Percentiles rank a stretch among this genome's conserved stretches.
Conservation (phyloP, 2,888 invertebrate species). For the Oegoconia quadripuncta region DNA sequence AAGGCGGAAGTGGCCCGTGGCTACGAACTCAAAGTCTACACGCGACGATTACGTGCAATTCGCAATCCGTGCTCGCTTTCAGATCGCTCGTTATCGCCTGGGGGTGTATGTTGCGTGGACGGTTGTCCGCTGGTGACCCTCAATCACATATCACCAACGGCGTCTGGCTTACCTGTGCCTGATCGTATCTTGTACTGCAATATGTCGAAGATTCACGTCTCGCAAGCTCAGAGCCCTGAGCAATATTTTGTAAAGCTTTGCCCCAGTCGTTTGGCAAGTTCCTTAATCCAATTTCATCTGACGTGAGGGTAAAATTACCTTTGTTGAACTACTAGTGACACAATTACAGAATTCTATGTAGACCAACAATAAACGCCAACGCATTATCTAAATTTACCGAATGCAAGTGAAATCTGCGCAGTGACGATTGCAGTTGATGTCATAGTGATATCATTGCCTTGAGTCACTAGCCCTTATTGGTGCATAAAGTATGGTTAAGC, state of each 20-base stretch:
- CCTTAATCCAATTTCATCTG: too few relatives aligned
- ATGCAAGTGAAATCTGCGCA: constrained; percentile 13
- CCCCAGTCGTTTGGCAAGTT: too few relatives aligned
- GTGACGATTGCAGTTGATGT: constrained; percentile 15
- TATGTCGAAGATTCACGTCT: too few relatives aligned
- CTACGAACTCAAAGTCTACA: constrained; percentile 27
- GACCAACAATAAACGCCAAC: constrained; percentile 1
- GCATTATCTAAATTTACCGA: constrained; percentile 11
- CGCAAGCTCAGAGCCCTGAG: too few relatives aligned
- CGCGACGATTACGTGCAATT: constrained; percentile 47
- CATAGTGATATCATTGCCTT: constrained; percentile 20
- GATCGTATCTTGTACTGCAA: too few relatives aligned
- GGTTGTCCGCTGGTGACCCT: constrained; percentile 17
- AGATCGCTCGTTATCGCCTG: constrained; percentile 34
- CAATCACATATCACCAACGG: constrained; percentile 5
- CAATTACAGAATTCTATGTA: not conserved
- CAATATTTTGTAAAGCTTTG: too few relatives aligned
- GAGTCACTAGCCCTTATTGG: constrained; percentile 15
- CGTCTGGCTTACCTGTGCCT: constrained; percentile 24
- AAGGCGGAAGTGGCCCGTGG: constrained; percentile 24
- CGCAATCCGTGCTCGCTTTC: constrained; percentile 28
- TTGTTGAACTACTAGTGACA: not conserved
- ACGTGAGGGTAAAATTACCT: too few relatives aligned
- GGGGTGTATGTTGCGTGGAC: constrained; percentile 40
- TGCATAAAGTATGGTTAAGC: too few relatives aligned